A percentile compares a stretch with the other conserved stretches of the same genome.
These are phyloP conservation scores for Xerus inauris DNA, from an alignment of 2,113 vertebrate genomes.

Conservation along the genomic window DNA sequence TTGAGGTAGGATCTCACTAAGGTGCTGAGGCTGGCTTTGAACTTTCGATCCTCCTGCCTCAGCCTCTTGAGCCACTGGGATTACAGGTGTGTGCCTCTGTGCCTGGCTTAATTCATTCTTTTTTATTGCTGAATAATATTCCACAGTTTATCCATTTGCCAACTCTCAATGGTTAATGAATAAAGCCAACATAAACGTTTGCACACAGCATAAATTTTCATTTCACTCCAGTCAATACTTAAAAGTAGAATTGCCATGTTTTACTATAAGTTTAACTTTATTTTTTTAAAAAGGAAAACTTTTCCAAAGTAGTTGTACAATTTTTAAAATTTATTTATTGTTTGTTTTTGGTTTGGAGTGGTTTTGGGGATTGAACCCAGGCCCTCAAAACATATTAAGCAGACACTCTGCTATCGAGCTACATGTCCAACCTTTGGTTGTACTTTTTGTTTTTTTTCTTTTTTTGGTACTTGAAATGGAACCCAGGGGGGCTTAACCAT, in stretches of 20 bases:
- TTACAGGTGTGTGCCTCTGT: too few relatives aligned
- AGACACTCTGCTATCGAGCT: neutral
- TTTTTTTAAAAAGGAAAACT: neutral
- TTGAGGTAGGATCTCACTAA: too few relatives aligned
- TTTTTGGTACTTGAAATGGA: neutral
- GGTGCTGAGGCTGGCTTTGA: too few relatives aligned
- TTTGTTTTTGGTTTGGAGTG: neutral
- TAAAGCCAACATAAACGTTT: slow-evolving; percentile 4
- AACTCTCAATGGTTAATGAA: slow-evolving; percentile 20
- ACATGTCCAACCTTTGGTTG: too few relatives aligned
- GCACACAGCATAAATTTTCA: neutral
- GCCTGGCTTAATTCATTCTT: neutral
- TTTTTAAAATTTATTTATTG: neutral
- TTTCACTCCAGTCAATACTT: neutral
- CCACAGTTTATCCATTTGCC: neutral
- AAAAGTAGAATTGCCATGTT: neutral
- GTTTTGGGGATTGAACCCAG: neutral
- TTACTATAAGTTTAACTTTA: slow-evolving; percentile 21
- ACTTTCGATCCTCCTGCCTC: too few relatives aligned
- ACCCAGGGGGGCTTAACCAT: too few relatives aligned
- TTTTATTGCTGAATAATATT: slow-evolving; percentile 55
- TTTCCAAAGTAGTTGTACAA: neutral
- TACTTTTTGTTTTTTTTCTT: too few relatives aligned
- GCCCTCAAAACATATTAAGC: neutral
- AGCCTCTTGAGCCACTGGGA: too few relatives aligned